Percentiles rank a stretch among this genome's conserved stretches.
Conservation (phyloP, 2,888 invertebrate genomes). For the Tetramorium bicarinatum region DNA sequence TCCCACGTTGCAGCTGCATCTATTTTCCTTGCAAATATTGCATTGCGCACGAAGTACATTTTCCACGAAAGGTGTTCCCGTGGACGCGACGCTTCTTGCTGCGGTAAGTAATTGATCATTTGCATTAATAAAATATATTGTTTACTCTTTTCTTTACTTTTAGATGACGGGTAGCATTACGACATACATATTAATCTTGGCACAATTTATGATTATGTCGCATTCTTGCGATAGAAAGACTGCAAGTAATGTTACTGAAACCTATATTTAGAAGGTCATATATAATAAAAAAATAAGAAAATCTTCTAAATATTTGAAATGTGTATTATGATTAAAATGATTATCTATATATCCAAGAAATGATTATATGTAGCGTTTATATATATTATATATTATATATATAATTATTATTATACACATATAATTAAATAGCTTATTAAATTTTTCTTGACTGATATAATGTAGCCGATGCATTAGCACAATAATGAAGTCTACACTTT, state of each 20-base stretch:
- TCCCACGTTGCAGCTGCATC: background rate
- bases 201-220: constrained; percentile 1
- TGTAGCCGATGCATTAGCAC: too few relatives aligned
- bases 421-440: too few relatives aligned
- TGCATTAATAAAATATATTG: background rate
- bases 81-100: constrained; percentile 3
- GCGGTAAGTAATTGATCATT: background rate
- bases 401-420: too few relatives aligned
- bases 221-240: background rate
- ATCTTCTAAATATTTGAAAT: background rate
- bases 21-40: constrained; percentile 16
- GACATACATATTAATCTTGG: background rate
- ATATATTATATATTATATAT: too few relatives aligned
- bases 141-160: background rate
- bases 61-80: constrained; percentile 3
- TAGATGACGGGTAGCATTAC: constrained; percentile 4
- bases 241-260: background rate
- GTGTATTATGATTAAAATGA: too few relatives aligned
- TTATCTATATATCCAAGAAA: too few relatives aligned
- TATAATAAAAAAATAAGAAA: background rate
- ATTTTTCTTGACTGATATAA: too few relatives aligned
- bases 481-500: too few relatives aligned
- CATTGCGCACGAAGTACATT: background rate
- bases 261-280: background rate
- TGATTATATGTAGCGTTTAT: too few relatives aligned